A percentile compares a stretch with the other conserved stretches of the same genome.
Evolutionary conservation across 2,113 vertebrate genomes (phyloP).

Genomic region (Tamias sibiricus): DNA sequence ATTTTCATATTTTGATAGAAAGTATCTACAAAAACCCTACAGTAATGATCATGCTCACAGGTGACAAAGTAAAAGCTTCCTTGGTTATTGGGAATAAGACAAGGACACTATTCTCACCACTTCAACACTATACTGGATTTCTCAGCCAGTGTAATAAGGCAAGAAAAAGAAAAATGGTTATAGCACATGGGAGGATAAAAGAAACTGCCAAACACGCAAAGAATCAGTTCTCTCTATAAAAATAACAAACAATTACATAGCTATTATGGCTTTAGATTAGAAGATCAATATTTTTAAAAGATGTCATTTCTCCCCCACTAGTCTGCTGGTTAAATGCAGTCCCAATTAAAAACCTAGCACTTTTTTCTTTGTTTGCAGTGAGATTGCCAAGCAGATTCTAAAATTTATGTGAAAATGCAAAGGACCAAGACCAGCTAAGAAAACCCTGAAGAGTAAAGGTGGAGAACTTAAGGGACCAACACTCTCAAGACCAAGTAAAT

Average conservation of each 20-base stretch:
- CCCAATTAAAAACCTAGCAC: neutral
- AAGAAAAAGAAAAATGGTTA: neutral
- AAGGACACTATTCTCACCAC: neutral
- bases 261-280: neutral
- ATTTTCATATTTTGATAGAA: neutral
- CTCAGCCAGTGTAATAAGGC: neutral
- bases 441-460: neutral
- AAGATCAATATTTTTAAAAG: constrained; percentile 28
- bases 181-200: neutral
- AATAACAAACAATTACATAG: neutral
- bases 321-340: neutral
- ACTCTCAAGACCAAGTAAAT: neutral
- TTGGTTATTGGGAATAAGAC: neutral
- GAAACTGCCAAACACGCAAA: neutral
- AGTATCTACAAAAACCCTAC: neutral
- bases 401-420: constrained; percentile 29
- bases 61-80: neutral
- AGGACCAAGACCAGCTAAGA: neutral
- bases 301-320: neutral
- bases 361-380: neutral
- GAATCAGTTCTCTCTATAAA: neutral
- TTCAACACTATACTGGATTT: neutral
- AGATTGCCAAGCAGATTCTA: neutral
- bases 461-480: neutral
- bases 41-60: neutral